A percentile compares a stretch with the other conserved stretches of the same genome.
These are phyloP conservation scores for Pachymerium ferrugineum DNA, from an alignment of 2,888 invertebrate species.

Conservation along the genomic window DNA sequence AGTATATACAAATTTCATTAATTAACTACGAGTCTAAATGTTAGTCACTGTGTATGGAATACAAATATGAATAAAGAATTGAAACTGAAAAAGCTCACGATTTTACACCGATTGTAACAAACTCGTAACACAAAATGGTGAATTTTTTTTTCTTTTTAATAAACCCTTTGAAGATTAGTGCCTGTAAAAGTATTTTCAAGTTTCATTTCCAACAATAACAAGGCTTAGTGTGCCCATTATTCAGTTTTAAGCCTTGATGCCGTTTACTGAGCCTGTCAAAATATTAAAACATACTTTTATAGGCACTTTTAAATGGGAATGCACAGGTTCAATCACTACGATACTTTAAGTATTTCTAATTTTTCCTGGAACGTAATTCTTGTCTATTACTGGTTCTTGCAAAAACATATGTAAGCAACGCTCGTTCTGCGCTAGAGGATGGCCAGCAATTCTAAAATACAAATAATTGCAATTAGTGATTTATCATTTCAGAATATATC, in stretches of 20 bases:
- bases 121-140: not conserved
- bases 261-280: not conserved
- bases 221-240: not conserved
- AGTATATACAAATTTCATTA: not conserved
- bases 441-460: slow-evolving; percentile 80
- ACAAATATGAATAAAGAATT: not conserved
- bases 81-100: not conserved
- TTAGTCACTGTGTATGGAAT: slow-evolving; percentile 1
- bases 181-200: not conserved
- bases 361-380: slow-evolving; percentile 99
- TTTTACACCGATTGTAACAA: not conserved
- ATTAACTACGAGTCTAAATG: not conserved
- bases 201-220: not conserved
- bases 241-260: not conserved
- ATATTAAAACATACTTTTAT: slow-evolving; percentile 25
- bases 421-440: slow-evolving; percentile 97
- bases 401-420: slow-evolving; percentile 99
- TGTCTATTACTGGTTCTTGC: slow-evolving; percentile 94
- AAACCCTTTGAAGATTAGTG: not conserved
- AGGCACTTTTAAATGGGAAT: slow-evolving; percentile 32
- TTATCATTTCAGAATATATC: too few species aligned
- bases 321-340: not conserved
- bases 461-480: too few species aligned
- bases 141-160: not conserved
- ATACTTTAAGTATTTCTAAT: slow-evolving; percentile 73